Conservation (phyloP, 2,888 invertebrate species). For the Plusia festucae region DNA sequence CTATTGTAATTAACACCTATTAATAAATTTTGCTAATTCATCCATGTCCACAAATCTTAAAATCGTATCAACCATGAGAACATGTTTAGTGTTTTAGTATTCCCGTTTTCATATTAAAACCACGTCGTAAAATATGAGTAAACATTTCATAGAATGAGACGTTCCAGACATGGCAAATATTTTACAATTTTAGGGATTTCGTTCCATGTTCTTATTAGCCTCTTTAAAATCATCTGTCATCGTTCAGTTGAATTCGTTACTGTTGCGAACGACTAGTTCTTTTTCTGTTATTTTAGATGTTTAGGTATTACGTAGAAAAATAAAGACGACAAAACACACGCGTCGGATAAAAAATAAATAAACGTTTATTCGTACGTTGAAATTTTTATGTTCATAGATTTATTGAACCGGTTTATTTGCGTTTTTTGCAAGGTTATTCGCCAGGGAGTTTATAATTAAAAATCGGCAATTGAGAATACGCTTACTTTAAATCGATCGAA, state of each 20-base stretch:
- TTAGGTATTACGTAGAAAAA: conserved; percentile 29
- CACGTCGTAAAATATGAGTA: conserved; percentile 22
- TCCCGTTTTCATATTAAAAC: conserved; percentile 25
- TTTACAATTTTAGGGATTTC: neutral
- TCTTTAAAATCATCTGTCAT: neutral
- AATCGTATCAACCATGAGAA: conserved; percentile 18
- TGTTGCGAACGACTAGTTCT: conserved; percentile 9
- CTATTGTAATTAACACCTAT: too few relatives aligned
- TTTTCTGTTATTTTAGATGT: conserved; percentile 35
- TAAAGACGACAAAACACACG: conserved; percentile 44
- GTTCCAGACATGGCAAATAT: conserved; percentile 1
- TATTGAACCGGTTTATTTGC: conserved; percentile 57
- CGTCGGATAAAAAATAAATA: conserved; percentile 48
- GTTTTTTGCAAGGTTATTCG: conserved; percentile 56
- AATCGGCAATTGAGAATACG: conserved; percentile 23
- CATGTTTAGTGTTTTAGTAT: conserved; percentile 28
- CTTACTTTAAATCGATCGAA: conserved; percentile 23
- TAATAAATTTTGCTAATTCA: conserved; percentile 35
- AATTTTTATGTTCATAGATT: conserved; percentile 57
- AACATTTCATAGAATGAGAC: conserved; percentile 18
- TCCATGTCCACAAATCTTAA: conserved; percentile 12
- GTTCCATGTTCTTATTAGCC: neutral
- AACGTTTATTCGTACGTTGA: conserved; percentile 48
- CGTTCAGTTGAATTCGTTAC: conserved; percentile 1
- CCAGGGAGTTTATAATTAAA: conserved; percentile 55